Base-by-base conservation (phyloP, 1,140 invertebrate genomes). In the Protaetia brevitarsis region DNA sequence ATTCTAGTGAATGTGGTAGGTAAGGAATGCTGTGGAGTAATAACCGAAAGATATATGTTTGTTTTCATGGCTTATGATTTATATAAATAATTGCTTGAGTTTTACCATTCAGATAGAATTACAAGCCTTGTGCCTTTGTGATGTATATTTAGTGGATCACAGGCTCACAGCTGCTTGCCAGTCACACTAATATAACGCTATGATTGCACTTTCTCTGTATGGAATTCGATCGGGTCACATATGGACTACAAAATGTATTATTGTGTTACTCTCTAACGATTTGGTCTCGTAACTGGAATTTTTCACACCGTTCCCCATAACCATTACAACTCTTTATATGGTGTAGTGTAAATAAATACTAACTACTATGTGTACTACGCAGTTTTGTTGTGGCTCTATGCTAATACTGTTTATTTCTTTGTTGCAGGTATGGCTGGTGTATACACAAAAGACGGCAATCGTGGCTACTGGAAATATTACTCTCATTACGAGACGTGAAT, bases 181-280 rank as follows among this genome's bases (percentile, higher is more conserved):
- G 19, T 2, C 41, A 19, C 21, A 10, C 16, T 51, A 19, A 23
- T 16, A 23, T 21, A 8, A 6, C 41, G 41, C 41, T 23, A 23
- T 51, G 13, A 10, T 23, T 26, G 41, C 16, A 51, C 41, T 51
- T 51, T 51, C 41, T 51, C 41, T 51, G 19, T 8, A 7, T 51
- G 41, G 41, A 51, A 51, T 51, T 51, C 41, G 41, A 51, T 51
- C 41, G 41, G 13, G 41, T 51, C 41, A 51, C 41, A 51, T 51
- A 51, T 51, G 41, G 41, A 51, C 41, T 19, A 23, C 26, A 51
- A 51, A 51, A 16, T 51, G 26, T 23, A 23, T 51, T 51, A 51
- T 51, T 51, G 26, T 51, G 19, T 51, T 51, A 19, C 41, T 23
- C n/a, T n/a, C 16, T 51, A 19, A 51, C 11, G 19, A 23, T 51